Evolutionary conservation across 2,888 invertebrate species (phyloP).

Genomic region (Keiferia lycopersicella): DNA sequence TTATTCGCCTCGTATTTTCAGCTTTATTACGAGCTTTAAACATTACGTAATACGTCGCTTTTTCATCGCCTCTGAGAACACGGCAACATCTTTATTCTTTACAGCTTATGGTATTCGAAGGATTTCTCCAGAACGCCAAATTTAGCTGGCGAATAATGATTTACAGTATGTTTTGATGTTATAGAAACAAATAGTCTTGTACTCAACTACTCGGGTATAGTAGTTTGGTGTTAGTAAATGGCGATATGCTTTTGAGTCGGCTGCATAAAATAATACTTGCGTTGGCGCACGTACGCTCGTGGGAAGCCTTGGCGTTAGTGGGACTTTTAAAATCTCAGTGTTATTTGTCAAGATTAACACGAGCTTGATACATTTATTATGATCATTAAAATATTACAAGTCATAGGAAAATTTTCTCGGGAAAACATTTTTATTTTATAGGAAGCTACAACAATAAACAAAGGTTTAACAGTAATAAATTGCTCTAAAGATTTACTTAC

Average conservation of each 20-base stretch:
- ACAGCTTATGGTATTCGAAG: slow-evolving; percentile 27
- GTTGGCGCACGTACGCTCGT: slow-evolving; percentile 42
- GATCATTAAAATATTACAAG: not conserved
- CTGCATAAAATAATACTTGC: slow-evolving; percentile 43
- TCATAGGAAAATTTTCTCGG: not conserved
- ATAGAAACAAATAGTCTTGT: slow-evolving; percentile 15
- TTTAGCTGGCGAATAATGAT: slow-evolving; percentile 18
- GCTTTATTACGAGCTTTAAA: slow-evolving; percentile 64
- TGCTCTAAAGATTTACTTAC: no score
- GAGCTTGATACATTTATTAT: not conserved
- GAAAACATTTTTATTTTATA: not conserved
- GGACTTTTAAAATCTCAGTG: not conserved
- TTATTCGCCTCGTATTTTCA: slow-evolving; percentile 61
- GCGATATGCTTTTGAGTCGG: slow-evolving; percentile 33
- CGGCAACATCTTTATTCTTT: slow-evolving; percentile 39
- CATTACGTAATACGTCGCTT: slow-evolving; percentile 63
- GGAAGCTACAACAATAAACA: no score
- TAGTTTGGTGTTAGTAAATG: slow-evolving; percentile 31
- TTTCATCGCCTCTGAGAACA: slow-evolving; percentile 49
- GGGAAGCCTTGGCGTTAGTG: not conserved
- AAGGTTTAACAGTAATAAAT: no score
- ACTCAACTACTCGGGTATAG: not conserved
- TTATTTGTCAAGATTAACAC: slow-evolving; percentile 7
- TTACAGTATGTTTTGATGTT: slow-evolving; percentile 11
- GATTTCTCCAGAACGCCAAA: slow-evolving; percentile 9